These are phyloP conservation scores for Oithona nana DNA, from an alignment of 2,888 invertebrate species.

Conservation along the genomic window DNA sequence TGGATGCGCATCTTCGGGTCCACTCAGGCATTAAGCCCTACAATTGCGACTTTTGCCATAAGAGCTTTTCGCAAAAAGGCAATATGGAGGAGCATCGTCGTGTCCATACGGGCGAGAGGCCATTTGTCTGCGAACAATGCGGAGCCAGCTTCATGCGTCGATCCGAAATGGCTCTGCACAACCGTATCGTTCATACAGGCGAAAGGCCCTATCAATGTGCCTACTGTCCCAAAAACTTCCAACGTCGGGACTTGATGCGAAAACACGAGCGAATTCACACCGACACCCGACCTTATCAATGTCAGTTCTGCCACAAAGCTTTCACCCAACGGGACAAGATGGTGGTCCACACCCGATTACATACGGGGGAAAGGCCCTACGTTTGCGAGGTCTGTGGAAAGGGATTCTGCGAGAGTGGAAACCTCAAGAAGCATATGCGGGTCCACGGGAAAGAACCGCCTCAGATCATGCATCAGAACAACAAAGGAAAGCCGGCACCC, in stretches of 20 bases:
- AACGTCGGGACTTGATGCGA: slow-evolving; percentile 15
- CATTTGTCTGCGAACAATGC: slow-evolving; percentile 15
- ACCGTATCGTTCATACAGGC: slow-evolving; percentile 12
- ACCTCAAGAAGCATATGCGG: slow-evolving; percentile 19
- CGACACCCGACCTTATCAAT: slow-evolving; percentile 20
- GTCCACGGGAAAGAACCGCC: slow-evolving; percentile 18
- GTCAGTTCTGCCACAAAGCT: slow-evolving; percentile 19
- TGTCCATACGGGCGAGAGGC: slow-evolving; percentile 15
- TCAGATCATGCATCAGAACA: slow-evolving; percentile 11
- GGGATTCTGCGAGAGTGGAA: slow-evolving; percentile 20
- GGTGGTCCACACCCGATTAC: slow-evolving; percentile 16
- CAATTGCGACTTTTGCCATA: slow-evolving; percentile 14
- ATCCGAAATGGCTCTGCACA: slow-evolving; percentile 15
- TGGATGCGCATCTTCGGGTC: slow-evolving; percentile 13
- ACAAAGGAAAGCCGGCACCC: slow-evolving; percentile 12
- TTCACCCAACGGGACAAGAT: slow-evolving; percentile 19
- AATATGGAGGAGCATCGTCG: slow-evolving; percentile 17
- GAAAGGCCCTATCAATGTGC: slow-evolving; percentile 17
- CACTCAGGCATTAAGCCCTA: slow-evolving; percentile 15
- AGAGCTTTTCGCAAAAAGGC: slow-evolving; percentile 15
- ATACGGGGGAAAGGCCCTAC: slow-evolving; percentile 19
- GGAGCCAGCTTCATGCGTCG: slow-evolving; percentile 1
- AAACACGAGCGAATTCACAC: slow-evolving; percentile 21
- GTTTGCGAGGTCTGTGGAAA: slow-evolving; percentile 19
- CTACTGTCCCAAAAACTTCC: slow-evolving; percentile 17